Evolutionary conservation across 1,140 invertebrate species (phyloP).

Genomic region (Heliconius nattereri): DNA sequence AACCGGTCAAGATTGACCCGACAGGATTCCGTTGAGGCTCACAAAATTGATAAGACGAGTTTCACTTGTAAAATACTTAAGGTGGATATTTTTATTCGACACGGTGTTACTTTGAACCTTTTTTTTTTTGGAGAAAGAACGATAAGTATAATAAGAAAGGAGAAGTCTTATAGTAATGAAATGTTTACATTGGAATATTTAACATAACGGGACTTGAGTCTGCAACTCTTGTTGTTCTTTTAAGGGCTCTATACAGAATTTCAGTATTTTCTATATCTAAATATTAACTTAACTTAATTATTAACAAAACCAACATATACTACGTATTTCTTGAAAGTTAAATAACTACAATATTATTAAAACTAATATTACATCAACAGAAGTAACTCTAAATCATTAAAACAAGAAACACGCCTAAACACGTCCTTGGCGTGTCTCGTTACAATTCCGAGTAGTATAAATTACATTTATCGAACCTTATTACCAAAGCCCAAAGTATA

Average conservation of each 20-base stretch:
- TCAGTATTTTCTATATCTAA: no score
- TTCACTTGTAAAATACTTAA: constrained; percentile 31
- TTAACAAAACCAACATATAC: no score
- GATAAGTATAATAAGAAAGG: no score
- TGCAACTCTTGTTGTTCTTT: no score
- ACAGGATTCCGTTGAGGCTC: constrained; percentile 32
- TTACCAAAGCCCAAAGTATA: constrained; percentile 18
- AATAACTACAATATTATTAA: neutral
- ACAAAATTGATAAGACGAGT: constrained; percentile 39
- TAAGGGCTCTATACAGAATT: no score
- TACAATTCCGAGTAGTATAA: constrained; percentile 25
- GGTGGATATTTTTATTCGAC: constrained; percentile 27
- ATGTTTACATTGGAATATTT: no score
- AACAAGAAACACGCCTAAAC: constrained; percentile 41
- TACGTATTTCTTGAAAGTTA: no score
- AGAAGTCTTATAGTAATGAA: no score
- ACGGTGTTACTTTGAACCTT: constrained; percentile 27
- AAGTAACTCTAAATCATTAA: constrained; percentile 40
- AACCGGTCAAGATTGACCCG: constrained; percentile 49
- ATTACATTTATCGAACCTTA: constrained; percentile 15
- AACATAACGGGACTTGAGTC: neutral
- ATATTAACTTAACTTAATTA: no score
- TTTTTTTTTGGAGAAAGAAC: neutral
- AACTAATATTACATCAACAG: neutral
- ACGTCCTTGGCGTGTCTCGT: constrained; percentile 43